Conservation (phyloP, 2,113 vertebrate genomes). For the Conger conger region DNA sequence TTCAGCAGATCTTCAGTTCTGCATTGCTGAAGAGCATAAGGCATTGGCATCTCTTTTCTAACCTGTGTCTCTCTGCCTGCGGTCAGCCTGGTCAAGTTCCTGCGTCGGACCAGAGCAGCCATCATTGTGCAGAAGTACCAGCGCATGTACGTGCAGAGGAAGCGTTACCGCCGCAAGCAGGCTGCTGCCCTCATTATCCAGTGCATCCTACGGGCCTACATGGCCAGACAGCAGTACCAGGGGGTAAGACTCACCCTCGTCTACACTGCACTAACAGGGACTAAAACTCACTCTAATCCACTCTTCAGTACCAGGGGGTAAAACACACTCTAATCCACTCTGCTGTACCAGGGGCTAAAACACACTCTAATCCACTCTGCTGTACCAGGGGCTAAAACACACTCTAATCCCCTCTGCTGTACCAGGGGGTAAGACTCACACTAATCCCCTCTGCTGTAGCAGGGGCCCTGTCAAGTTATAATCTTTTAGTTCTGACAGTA, state of each 20-base stretch:
- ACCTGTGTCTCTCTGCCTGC: not conserved
- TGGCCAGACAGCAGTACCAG: slow-evolving; percentile 77
- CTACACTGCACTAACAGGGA: no score
- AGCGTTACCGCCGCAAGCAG: slow-evolving; percentile 67
- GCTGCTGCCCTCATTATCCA: slow-evolving; percentile 80
- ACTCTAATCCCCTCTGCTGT: no score
- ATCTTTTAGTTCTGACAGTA: not conserved
- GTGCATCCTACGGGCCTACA: slow-evolving; percentile 75
- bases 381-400: no score
- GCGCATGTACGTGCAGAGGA: slow-evolving; percentile 78
- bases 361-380: no score
- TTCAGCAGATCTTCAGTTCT: not conserved
- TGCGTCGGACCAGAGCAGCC: slow-evolving; percentile 83
- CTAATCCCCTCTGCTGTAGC: no score
- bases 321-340: no score
- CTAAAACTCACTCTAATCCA: no score
- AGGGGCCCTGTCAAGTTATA: no score
- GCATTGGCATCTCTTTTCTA: not conserved
- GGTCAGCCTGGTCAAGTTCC: slow-evolving; percentile 77
- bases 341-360: no score
- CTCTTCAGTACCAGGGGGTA: no score
- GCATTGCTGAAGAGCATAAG: not conserved
- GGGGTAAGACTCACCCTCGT: slow-evolving; percentile 67
- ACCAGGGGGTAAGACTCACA: no score
- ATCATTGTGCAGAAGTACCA: slow-evolving; percentile 80